Percentiles rank a stretch among this genome's conserved stretches.
These are phyloP conservation scores for Epistrophella euchroma DNA, from an alignment of 2,888 invertebrate genomes.

Conservation along the genomic window DNA sequence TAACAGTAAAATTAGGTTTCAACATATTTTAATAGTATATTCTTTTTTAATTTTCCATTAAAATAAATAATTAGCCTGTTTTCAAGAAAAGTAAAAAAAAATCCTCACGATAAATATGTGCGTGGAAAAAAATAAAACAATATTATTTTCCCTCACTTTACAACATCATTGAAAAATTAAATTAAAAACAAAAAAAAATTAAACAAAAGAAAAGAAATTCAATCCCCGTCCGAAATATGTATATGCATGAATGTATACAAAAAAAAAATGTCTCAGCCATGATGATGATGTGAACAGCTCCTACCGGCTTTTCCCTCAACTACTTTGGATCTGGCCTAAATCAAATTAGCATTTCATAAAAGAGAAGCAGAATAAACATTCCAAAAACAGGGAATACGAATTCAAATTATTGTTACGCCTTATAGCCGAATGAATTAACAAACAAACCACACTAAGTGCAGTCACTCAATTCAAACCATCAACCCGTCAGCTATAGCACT, in stretches of 20 bases:
- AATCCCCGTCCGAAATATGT: not conserved
- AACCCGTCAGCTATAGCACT: constrained; percentile 46
- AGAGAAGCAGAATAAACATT: constrained; percentile 57
- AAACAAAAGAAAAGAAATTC: constrained; percentile 29
- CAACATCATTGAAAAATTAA: constrained; percentile 19
- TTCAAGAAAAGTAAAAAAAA: constrained; percentile 19
- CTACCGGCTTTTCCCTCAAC: constrained; percentile 64
- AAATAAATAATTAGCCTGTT: constrained; percentile 60
- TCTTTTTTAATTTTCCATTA: constrained; percentile 44
- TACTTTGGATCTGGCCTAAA: constrained; percentile 36
- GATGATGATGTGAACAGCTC: constrained; percentile 70
- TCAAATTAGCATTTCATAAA: constrained; percentile 74
- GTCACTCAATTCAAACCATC: constrained; percentile 67
- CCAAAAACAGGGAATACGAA: constrained; percentile 56
- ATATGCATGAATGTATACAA: too few species aligned
- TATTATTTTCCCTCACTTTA: constrained; percentile 40
- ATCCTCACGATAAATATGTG: constrained; percentile 38
- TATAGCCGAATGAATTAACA: constrained; percentile 72
- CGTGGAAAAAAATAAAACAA: constrained; percentile 16
- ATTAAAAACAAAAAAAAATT: constrained; percentile 12
- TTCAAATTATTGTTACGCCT: constrained; percentile 72
- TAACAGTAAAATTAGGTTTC: not conserved
- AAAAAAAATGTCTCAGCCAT: constrained; percentile 23
- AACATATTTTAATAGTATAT: not conserved
- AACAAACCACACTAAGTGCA: constrained; percentile 74